Evolutionary conservation across 2,113 vertebrate genomes (phyloP).

Genomic region (Carollia perspicillata): DNA sequence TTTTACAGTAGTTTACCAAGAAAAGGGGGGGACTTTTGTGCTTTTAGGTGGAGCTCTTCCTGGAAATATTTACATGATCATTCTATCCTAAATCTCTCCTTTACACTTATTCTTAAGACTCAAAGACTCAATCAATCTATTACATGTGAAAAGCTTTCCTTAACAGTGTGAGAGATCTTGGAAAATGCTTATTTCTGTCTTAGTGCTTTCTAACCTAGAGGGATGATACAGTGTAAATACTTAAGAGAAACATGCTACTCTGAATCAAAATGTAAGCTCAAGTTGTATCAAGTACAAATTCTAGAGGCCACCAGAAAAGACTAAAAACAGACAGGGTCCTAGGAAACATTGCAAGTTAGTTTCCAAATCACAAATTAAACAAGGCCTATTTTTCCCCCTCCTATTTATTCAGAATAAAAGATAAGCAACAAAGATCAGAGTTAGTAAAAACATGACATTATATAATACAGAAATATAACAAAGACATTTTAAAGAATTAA

Average conservation of each 20-base stretch:
- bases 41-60: background rate
- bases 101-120: background rate
- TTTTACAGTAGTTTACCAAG: background rate
- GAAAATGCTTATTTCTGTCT: conserved; percentile 38
- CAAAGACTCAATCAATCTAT: background rate
- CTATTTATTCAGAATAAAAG: conserved; percentile 32
- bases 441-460: background rate
- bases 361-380: conserved; percentile 12
- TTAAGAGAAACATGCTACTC: background rate
- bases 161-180: background rate
- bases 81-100: background rate
- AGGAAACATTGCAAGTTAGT: background rate
- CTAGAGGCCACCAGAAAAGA: background rate
- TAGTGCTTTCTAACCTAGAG: background rate
- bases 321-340: background rate
- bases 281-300: conserved; percentile 11
- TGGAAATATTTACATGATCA: background rate
- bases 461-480: background rate
- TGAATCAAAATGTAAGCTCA: background rate
- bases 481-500: conserved; percentile 15
- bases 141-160: conserved; percentile 1
- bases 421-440: background rate
- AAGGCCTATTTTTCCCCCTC: background rate
- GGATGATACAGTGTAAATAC: background rate
- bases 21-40: background rate